Evolutionary conservation across 1,140 invertebrate genomes (phyloP).

Genomic region (Battus philenor): DNA sequence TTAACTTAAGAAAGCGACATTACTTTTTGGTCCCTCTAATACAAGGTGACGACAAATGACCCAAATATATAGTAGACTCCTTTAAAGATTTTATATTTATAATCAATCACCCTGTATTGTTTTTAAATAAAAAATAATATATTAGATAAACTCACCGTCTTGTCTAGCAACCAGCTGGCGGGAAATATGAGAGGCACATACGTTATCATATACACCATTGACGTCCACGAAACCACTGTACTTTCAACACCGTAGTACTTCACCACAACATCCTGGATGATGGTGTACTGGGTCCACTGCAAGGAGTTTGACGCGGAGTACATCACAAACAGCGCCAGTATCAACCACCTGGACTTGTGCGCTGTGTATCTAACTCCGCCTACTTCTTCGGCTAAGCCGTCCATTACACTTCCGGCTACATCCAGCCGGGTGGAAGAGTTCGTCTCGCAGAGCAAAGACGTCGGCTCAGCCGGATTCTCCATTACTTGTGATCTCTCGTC

Average conservation of each 20-base stretch:
- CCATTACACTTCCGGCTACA: constrained; percentile 47
- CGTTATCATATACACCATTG: constrained; percentile 97
- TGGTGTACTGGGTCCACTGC: constrained; percentile 94
- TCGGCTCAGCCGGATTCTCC: constrained; percentile 24
- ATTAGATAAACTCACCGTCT: constrained; percentile 82
- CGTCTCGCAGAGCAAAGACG: constrained; percentile 15
- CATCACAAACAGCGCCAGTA: constrained; percentile 89
- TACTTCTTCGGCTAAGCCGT: constrained; percentile 28
- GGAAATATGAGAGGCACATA: constrained; percentile 98
- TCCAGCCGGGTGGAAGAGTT: constrained; percentile 21
- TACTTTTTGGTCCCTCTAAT: too few relatives aligned
- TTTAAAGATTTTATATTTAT: too few relatives aligned
- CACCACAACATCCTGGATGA: constrained; percentile 85
- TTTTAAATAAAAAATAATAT: too few relatives aligned
- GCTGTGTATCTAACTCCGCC: constrained; percentile 50
- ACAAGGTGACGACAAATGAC: too few relatives aligned
- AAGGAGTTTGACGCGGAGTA: constrained; percentile 93
- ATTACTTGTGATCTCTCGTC: constrained; percentile 22
- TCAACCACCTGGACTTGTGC: constrained; percentile 88
- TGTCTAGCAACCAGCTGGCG: constrained; percentile 94
- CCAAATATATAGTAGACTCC: too few relatives aligned
- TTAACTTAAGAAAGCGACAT: too few relatives aligned
- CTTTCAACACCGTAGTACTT: constrained; percentile 84
- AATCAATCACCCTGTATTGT: too few relatives aligned
- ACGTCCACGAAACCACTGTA: constrained; percentile 93